phyloP scores from a whole-genome alignment of 2,888 invertebrate genomes.

The Panorpa germanica region DNA sequence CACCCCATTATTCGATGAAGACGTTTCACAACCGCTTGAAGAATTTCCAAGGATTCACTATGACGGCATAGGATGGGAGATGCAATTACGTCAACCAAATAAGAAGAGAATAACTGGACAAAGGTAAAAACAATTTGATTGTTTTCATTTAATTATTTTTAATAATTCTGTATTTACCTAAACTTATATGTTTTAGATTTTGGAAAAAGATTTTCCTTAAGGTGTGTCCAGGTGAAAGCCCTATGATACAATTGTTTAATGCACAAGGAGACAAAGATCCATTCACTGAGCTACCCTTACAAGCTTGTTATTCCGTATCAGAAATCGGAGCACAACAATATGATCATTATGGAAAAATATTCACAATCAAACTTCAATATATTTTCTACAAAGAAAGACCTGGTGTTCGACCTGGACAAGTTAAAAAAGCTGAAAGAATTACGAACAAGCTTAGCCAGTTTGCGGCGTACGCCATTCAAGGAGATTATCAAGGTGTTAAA shows the following conservation, averaged over 20 bases:
- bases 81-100: slow-evolving; percentile 87
- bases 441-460: slow-evolving; percentile 84
- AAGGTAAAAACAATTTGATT: slow-evolving; percentile 25
- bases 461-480: slow-evolving; percentile 84
- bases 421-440: slow-evolving; percentile 80
- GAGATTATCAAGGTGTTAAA: slow-evolving; percentile 83
- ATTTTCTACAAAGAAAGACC: slow-evolving; percentile 97
- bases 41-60: slow-evolving; percentile 70
- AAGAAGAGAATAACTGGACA: slow-evolving; percentile 93
- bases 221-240: slow-evolving; percentile 58
- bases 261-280: slow-evolving; percentile 73
- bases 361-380: slow-evolving; percentile 80
- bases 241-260: slow-evolving; percentile 72
- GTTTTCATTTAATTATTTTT: slow-evolving; percentile 1
- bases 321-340: slow-evolving; percentile 93
- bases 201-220: slow-evolving; percentile 95
- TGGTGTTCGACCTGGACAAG: slow-evolving; percentile 86
- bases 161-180: not conserved
- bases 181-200: slow-evolving; percentile 36
- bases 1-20: slow-evolving; percentile 88
- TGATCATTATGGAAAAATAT: slow-evolving; percentile 98
- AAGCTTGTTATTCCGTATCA: slow-evolving; percentile 89
- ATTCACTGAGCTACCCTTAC: slow-evolving; percentile 85
- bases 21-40: slow-evolving; percentile 78
- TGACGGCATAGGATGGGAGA: slow-evolving; percentile 81